phyloP scores from a whole-genome alignment of 1,140 invertebrate genomes.

The Calliphora vicina region DNA sequence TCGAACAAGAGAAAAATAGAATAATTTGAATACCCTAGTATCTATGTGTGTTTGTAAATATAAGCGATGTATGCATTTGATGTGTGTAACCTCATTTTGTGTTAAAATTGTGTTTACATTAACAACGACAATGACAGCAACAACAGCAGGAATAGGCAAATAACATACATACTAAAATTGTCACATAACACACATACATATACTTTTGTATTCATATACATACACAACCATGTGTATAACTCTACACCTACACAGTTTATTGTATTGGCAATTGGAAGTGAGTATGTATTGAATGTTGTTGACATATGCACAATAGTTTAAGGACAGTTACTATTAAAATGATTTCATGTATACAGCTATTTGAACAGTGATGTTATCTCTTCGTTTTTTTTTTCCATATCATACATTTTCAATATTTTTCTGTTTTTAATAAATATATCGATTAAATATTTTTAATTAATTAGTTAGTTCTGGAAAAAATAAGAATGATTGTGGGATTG shows the following conservation, averaged over 20 bases:
- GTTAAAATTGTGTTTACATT: slow-evolving; percentile 34
- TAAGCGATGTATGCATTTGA: neutral
- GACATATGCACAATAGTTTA: neutral
- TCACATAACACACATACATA: neutral
- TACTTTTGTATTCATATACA: too few species aligned
- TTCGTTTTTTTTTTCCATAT: neutral
- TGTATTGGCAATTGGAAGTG: neutral
- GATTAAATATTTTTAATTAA: neutral
- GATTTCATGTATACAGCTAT: neutral
- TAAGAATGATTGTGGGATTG: too few species aligned
- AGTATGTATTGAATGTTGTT: neutral
- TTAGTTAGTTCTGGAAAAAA: too few species aligned
- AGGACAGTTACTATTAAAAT: neutral
- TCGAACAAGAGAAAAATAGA: too few species aligned
- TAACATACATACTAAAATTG: neutral
- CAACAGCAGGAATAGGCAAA: neutral
- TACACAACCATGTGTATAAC: too few species aligned
- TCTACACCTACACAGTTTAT: neutral
- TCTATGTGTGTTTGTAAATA: neutral
- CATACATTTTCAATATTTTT: neutral
- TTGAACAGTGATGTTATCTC: neutral
- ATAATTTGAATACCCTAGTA: too few species aligned
- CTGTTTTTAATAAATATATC: neutral
- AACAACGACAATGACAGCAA: slow-evolving; percentile 14
- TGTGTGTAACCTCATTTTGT: slow-evolving; percentile 33